A percentile compares a stretch with the other conserved stretches of the same genome.
Evolutionary conservation across 2,113 vertebrate species (phyloP).

Genomic region (Tonatia bakeri): DNA sequence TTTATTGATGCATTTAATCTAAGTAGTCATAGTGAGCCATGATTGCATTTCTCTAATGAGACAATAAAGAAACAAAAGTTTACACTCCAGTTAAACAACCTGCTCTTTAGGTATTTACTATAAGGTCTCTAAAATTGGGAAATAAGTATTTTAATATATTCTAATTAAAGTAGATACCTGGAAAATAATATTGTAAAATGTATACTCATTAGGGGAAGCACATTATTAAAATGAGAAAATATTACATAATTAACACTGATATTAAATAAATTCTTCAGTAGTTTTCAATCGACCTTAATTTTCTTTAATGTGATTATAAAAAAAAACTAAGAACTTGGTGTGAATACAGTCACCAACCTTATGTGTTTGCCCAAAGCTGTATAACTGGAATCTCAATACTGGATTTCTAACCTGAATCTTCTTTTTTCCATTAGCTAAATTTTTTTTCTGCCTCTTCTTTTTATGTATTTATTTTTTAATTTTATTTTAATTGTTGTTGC

Average conservation of each 20-base stretch:
- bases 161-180: conserved; percentile 31
- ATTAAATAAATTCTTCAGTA: background rate
- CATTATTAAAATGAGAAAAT: conserved; percentile 27
- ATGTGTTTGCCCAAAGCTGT: background rate
- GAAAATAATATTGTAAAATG: conserved; percentile 18
- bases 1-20: background rate
- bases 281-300: background rate
- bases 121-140: conserved; percentile 34
- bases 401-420: background rate
- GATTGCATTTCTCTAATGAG: background rate
- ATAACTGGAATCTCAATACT: background rate
- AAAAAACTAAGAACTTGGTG: background rate
- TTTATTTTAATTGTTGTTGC: no score
- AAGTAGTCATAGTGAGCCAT: background rate
- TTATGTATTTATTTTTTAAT: no score
- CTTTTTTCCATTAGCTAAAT: no score
- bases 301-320: background rate
- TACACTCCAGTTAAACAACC: background rate
- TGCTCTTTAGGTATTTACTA: conserved; percentile 55
- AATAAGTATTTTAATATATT: conserved; percentile 38
- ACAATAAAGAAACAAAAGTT: background rate
- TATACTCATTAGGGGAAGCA: conserved; percentile 35
- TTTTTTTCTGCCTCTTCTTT: no score
- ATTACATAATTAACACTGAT: background rate
- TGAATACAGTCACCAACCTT: background rate